These are phyloP conservation scores for Sphenopsis melanotis DNA, from an alignment of 2,797 vertebrate genomes.

Conservation along the genomic window DNA sequence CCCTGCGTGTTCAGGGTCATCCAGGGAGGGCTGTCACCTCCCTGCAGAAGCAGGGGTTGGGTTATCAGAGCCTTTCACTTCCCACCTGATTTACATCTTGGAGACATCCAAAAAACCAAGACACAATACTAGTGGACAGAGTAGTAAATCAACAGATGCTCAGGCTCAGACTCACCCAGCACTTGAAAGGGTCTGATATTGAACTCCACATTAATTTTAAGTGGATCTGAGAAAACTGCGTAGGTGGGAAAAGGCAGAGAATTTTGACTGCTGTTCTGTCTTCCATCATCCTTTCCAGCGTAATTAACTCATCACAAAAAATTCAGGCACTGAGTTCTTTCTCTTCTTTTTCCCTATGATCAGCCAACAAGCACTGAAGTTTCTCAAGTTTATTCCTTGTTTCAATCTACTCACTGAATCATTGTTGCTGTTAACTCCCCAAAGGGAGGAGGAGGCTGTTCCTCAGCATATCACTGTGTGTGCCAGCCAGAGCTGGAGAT, in stretches of 20 bases:
- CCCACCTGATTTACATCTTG: background rate
- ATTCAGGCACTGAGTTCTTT: background rate
- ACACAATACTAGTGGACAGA: background rate
- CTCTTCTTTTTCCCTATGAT: background rate
- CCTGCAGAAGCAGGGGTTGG: background rate
- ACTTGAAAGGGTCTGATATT: background rate
- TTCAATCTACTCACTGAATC: background rate
- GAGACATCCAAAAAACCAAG: background rate
- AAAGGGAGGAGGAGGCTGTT: background rate
- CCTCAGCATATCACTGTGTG: background rate
- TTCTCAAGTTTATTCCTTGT: background rate
- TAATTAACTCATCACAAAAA: conserved; percentile 47
- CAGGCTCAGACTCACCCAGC: background rate
- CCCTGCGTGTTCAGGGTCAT: background rate
- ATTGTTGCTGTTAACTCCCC: background rate
- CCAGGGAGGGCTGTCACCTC: background rate
- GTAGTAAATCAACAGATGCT: background rate
- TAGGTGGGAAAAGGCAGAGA: conserved; percentile 17
- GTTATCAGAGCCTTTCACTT: background rate
- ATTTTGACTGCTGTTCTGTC: conserved; percentile 6
- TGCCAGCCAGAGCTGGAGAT: background rate
- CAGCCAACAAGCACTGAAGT: background rate
- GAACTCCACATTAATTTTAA: conserved; percentile 30
- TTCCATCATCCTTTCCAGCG: background rate
- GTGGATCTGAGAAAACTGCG: background rate